These are phyloP conservation scores for Nothocercus julius DNA, from an alignment of 2,113 vertebrate species.

Conservation along the genomic window DNA sequence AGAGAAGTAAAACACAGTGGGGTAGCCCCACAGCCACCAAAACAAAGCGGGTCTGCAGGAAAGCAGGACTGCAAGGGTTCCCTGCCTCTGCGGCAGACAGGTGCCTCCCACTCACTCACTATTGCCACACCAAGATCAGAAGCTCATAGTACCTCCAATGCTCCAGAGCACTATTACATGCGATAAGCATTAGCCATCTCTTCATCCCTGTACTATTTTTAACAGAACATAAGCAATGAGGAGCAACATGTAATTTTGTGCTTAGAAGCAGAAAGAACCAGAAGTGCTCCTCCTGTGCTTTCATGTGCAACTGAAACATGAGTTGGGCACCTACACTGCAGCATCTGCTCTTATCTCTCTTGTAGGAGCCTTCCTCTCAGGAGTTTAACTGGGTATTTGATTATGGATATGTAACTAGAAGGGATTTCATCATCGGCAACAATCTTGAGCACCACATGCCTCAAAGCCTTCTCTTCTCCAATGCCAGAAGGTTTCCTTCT, in stretches of 20 bases:
- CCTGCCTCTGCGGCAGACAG: not conserved
- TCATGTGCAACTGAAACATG: not conserved
- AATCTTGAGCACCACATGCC: not conserved
- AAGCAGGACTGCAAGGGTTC: not conserved
- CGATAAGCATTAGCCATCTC: not conserved
- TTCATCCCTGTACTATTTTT: not conserved
- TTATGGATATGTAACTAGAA: not conserved
- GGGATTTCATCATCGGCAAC: not conserved
- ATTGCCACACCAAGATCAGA: not conserved
- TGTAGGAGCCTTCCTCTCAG: not conserved
- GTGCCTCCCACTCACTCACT: not conserved
- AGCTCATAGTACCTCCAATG: not conserved
- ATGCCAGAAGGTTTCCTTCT: not conserved
- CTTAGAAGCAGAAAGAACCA: slow-evolving; percentile 21
- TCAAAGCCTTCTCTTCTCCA: not conserved
- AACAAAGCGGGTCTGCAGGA: not conserved
- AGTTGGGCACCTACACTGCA: not conserved
- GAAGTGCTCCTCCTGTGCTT: not conserved
- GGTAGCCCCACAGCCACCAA: not conserved
- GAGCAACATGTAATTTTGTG: slow-evolving; percentile 27
- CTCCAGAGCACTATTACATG: not conserved
- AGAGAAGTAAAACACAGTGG: not conserved
- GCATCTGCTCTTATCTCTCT: not conserved
- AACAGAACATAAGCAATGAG: slow-evolving; percentile 3
- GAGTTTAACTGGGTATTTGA: not conserved